Evolutionary conservation across 2,888 invertebrate species (phyloP).

Genomic region (Eupithecia pulchellata): DNA sequence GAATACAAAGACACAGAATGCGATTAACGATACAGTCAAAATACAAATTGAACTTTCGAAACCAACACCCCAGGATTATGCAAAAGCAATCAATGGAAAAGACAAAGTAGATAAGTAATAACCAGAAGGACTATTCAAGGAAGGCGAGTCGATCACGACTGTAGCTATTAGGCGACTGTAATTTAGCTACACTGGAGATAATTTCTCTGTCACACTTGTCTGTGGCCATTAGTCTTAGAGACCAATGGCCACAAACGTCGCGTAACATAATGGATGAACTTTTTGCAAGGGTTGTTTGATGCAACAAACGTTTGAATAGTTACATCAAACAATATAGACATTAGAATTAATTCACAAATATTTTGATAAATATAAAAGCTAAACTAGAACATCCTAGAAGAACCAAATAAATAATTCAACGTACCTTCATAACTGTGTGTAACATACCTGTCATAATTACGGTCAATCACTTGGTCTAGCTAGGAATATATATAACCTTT

Average conservation of each 20-base stretch:
- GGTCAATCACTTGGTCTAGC: too few species aligned
- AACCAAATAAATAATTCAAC: background rate
- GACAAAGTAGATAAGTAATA: slow-evolving; percentile 3
- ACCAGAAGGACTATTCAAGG: slow-evolving; percentile 34
- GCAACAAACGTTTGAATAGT: background rate
- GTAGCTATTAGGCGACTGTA: slow-evolving; percentile 59
- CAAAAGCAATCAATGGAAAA: slow-evolving; percentile 34
- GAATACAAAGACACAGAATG: background rate
- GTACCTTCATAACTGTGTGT: background rate
- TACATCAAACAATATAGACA: too few species aligned
- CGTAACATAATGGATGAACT: slow-evolving; percentile 1
- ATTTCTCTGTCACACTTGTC: slow-evolving; percentile 65
- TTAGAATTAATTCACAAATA: background rate
- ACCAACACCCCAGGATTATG: background rate
- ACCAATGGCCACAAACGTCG: slow-evolving; percentile 40
- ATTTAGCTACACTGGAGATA: slow-evolving; percentile 63
- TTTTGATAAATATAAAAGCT: background rate
- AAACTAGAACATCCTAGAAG: background rate
- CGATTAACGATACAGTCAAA: background rate
- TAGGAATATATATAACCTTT: too few species aligned
- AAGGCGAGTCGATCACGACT: slow-evolving; percentile 65
- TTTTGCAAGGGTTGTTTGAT: background rate
- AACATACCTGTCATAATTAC: too few species aligned
- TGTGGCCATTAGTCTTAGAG: too few species aligned
- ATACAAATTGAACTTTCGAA: background rate